phyloP scores from a whole-genome alignment of 2,888 invertebrate genomes.

The Agrochola litura region DNA sequence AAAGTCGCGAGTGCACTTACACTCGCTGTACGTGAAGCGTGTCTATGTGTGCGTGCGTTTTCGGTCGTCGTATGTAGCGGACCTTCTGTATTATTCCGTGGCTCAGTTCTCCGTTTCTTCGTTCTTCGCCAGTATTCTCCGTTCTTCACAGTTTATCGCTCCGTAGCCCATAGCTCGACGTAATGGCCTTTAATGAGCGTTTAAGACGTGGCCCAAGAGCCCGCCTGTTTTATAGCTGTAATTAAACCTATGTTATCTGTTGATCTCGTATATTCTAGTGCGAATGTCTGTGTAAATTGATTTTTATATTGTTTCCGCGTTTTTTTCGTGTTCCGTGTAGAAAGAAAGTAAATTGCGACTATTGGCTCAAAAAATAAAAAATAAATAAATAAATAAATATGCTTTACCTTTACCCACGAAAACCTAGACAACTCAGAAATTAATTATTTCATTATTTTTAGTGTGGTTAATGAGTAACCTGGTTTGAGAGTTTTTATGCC shows the following conservation, averaged over 20 bases:
- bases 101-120: constrained; percentile 63
- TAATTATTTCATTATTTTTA: not conserved
- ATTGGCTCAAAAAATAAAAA: not conserved
- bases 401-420: not conserved
- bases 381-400: too few species aligned
- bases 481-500: too few species aligned
- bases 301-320: constrained; percentile 63
- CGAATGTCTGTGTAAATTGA: constrained; percentile 78
- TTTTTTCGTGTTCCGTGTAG: constrained; percentile 19
- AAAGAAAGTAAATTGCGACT: not conserved
- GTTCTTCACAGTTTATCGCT: constrained; percentile 80
- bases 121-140: constrained; percentile 48
- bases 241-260: constrained; percentile 85
- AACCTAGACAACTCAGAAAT: not conserved
- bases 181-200: constrained; percentile 86
- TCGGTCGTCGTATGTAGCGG: too few species aligned
- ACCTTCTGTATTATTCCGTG: constrained; percentile 25
- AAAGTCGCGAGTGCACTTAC: not conserved
- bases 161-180: constrained; percentile 61
- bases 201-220: constrained; percentile 77
- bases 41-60: not conserved
- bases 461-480: too few species aligned
- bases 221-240: constrained; percentile 87
- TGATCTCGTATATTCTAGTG: constrained; percentile 75
- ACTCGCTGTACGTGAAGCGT: not conserved